Evolutionary conservation across 2,888 invertebrate genomes (phyloP).

Genomic region (Andrena trimmerana): DNA sequence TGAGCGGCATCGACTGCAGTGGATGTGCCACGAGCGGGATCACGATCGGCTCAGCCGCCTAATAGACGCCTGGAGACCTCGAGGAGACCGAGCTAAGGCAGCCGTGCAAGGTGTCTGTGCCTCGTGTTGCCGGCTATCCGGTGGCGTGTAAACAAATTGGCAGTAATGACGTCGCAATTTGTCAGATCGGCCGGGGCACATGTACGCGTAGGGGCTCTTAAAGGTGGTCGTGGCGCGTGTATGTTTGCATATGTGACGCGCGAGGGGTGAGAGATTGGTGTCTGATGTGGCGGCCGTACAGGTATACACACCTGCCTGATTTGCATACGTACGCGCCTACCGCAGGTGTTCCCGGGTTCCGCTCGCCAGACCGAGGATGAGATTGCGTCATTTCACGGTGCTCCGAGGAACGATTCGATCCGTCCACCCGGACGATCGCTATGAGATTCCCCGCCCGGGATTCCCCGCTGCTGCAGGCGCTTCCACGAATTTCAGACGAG

Average conservation of each 20-base stretch:
- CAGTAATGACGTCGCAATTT: slow-evolving; percentile 83
- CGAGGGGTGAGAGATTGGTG: slow-evolving; percentile 68
- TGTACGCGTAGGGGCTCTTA: slow-evolving; percentile 21
- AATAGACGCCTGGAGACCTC: slow-evolving; percentile 64
- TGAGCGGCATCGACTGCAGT: neutral
- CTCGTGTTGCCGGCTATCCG: slow-evolving; percentile 77
- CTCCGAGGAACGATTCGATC: slow-evolving; percentile 47
- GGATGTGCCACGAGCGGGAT: neutral
- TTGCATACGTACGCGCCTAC: slow-evolving; percentile 64
- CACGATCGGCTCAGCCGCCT: slow-evolving; percentile 54
- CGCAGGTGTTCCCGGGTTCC: slow-evolving; percentile 44
- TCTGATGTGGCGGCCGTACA: slow-evolving; percentile 58
- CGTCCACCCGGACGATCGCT: slow-evolving; percentile 14
- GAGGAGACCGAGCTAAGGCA: slow-evolving; percentile 45
- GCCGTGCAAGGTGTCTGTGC: slow-evolving; percentile 59
- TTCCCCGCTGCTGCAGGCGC: neutral
- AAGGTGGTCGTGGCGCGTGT: slow-evolving; percentile 20
- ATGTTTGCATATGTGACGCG: slow-evolving; percentile 55
- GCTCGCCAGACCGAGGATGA: slow-evolving; percentile 32
- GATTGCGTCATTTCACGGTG: slow-evolving; percentile 49
- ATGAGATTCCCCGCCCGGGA: slow-evolving; percentile 2
- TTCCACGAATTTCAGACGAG: neutral
- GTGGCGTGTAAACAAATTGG: slow-evolving; percentile 82
- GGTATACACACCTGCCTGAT: slow-evolving; percentile 66
- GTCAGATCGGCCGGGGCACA: slow-evolving; percentile 76